Conservation (phyloP, 2,113 vertebrate genomes). For the Lagopus leucura region DNA sequence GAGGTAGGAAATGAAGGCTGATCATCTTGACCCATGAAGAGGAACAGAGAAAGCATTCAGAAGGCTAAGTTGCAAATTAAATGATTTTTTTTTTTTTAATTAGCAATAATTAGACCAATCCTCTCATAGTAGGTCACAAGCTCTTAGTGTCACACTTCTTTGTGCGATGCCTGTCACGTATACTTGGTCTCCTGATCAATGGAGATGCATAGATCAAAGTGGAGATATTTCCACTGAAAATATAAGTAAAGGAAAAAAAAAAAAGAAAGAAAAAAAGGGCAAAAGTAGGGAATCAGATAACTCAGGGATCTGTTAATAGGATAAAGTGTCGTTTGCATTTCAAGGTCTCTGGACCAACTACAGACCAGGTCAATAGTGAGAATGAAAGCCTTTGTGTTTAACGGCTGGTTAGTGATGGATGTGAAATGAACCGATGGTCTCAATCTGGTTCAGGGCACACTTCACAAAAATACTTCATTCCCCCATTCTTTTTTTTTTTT, state of each 20-base stretch:
- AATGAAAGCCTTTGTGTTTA: slow-evolving; percentile 36
- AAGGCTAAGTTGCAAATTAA: neutral
- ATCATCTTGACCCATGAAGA: neutral
- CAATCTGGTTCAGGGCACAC: neutral
- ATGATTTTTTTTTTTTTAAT: neutral
- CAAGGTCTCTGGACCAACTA: slow-evolving; percentile 38
- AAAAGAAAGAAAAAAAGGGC: neutral
- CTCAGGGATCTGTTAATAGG: slow-evolving; percentile 33
- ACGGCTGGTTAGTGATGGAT: slow-evolving; percentile 50
- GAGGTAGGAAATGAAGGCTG: neutral
- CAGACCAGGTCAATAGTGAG: slow-evolving; percentile 41
- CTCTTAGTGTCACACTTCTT: neutral
- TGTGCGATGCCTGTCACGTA: neutral
- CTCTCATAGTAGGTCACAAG: neutral
- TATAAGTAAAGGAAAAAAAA: neutral
- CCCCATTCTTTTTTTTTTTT: neutral
- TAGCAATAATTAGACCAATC: neutral
- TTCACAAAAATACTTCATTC: neutral
- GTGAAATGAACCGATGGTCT: slow-evolving; percentile 34
- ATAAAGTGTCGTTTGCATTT: neutral
- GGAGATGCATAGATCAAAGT: neutral
- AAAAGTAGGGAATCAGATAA: neutral
- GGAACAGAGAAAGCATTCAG: neutral
- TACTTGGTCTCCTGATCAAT: slow-evolving; percentile 1
- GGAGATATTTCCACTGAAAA: slow-evolving; percentile 5